These are phyloP conservation scores for Catotricha subobsoleta DNA, from an alignment of 2,888 invertebrate genomes.

Conservation along the genomic window DNA sequence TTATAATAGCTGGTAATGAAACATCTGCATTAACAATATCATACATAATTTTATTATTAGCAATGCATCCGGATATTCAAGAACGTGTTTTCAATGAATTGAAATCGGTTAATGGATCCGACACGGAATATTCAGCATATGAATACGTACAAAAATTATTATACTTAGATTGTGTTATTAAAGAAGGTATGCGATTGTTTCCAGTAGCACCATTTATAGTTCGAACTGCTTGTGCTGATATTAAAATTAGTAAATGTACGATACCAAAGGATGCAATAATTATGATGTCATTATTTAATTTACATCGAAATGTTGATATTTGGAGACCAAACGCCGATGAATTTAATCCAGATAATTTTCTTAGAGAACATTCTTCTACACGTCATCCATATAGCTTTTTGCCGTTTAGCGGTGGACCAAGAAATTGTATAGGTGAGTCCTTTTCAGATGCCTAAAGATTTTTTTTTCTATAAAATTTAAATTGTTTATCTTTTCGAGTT, in stretches of 20 bases:
- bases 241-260: conserved; percentile 1
- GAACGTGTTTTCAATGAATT: conserved; percentile 6
- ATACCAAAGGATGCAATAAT: conserved; percentile 9
- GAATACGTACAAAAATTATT: conserved; percentile 4
- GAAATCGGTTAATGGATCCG: not conserved
- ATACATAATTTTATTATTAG: conserved; percentile 3
- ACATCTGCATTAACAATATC: conserved; percentile 1
- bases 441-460: too few relatives aligned
- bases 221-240: not conserved
- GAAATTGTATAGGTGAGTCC: conserved; percentile 12
- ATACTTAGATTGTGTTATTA: conserved; percentile 7
- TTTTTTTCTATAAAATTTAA: not conserved
- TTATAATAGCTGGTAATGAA: conserved; percentile 2
- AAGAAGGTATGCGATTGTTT: conserved; percentile 8
- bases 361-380: conserved; percentile 8
- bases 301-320: conserved; percentile 9
- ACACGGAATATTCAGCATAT: not conserved
- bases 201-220: conserved; percentile 7
- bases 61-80: conserved; percentile 8
- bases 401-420: conserved; percentile 10
- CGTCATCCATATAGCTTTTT: conserved; percentile 10
- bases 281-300: conserved; percentile 7
- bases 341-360: conserved; percentile 11
- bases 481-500: not conserved
- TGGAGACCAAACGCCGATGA: conserved; percentile 10